Percentiles rank a stretch among this genome's conserved stretches.
Conservation (phyloP, 1,140 invertebrate species). For the Bombyx mandarina region DNA sequence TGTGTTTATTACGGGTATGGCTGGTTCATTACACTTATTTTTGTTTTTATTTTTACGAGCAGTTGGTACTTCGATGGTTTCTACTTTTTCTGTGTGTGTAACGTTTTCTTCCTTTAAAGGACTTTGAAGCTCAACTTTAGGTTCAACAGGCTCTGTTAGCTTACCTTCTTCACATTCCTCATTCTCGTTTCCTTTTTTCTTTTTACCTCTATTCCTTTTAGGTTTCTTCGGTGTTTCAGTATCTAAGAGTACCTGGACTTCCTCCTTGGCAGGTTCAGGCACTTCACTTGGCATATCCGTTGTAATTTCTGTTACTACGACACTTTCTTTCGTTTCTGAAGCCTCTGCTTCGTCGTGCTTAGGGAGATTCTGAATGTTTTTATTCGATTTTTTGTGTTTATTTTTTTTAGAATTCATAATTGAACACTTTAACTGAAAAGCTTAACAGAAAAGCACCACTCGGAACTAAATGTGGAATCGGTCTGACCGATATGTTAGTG, state of each 20-base stretch:
- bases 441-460: conserved; percentile 2
- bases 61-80: conserved; percentile 10
- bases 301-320: background rate
- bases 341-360: too few species aligned
- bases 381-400: conserved; percentile 42
- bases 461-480: conserved; percentile 27
- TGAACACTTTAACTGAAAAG: background rate
- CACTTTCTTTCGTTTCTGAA: background rate
- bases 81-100: conserved; percentile 5
- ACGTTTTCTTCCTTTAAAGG: conserved; percentile 7
- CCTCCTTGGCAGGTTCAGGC: background rate
- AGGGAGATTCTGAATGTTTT: conserved; percentile 2
- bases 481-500: conserved; percentile 42
- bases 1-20: too few species aligned
- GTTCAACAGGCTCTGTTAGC: background rate
- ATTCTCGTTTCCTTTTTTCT: conserved; percentile 25
- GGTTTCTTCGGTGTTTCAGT: conserved; percentile 49
- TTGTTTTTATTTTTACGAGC: conserved; percentile 33
- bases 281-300: background rate
- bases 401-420: conserved; percentile 50
- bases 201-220: conserved; percentile 55
- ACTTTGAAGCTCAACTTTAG: background rate
- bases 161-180: conserved; percentile 5
- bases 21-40: conserved; percentile 15
- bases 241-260: conserved; percentile 12